Evolutionary conservation across 2,113 vertebrate species (phyloP).

Genomic region (Pipra filicauda): DNA sequence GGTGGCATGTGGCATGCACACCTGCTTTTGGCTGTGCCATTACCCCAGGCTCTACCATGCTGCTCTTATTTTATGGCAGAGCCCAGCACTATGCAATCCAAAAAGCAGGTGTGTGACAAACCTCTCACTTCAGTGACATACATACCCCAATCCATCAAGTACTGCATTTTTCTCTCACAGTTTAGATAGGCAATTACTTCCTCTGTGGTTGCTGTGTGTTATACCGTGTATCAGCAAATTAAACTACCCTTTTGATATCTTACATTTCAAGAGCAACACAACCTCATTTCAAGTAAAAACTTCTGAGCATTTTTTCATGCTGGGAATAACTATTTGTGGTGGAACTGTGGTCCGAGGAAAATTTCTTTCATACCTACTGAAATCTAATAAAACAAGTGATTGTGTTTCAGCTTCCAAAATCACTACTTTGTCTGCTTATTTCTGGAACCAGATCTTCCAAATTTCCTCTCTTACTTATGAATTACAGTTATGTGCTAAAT

Average conservation of each 20-base stretch:
- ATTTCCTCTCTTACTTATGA: background rate
- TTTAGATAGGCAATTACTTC: background rate
- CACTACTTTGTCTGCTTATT: background rate
- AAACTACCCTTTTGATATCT: background rate
- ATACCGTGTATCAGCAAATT: background rate
- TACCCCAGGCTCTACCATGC: background rate
- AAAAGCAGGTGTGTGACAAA: constrained; percentile 12
- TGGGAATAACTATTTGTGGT: background rate
- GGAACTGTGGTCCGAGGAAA: background rate
- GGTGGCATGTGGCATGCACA: background rate
- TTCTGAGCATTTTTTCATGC: background rate
- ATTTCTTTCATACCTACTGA: background rate
- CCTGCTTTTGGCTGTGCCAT: background rate
- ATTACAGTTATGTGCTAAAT: background rate
- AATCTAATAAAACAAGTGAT: background rate
- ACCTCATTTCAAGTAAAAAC: background rate
- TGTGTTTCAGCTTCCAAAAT: background rate
- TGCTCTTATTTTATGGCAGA: background rate
- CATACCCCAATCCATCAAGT: background rate
- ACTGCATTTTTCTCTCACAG: background rate
- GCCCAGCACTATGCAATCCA: background rate
- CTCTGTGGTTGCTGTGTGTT: background rate
- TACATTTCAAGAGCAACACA: background rate
- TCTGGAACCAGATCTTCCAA: background rate
- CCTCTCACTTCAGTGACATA: background rate